phyloP scores from a whole-genome alignment of 2,888 invertebrate genomes.

The Caradrina kadenii region DNA sequence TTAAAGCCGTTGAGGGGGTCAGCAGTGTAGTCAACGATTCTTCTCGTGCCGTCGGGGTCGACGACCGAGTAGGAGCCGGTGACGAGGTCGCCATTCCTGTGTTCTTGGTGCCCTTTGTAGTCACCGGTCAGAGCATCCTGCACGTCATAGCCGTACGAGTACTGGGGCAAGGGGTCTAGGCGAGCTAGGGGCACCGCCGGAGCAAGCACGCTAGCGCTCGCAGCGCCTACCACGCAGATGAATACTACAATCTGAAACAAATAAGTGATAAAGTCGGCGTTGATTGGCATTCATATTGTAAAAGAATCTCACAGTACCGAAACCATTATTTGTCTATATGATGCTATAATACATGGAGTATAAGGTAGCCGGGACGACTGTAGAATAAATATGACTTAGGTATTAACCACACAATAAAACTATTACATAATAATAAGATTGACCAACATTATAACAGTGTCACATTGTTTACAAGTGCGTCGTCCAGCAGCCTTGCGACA shows the following conservation, averaged over 20 bases:
- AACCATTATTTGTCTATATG: no score
- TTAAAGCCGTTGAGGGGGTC: slow-evolving; percentile 90
- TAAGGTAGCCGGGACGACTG: neutral
- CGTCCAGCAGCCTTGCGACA: slow-evolving; percentile 59
- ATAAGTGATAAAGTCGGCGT: neutral
- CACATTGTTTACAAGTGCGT: slow-evolving; percentile 52
- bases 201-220: slow-evolving; percentile 80
- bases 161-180: slow-evolving; percentile 88
- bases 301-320: no score
- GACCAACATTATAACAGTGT: slow-evolving; percentile 54
- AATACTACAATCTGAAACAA: slow-evolving; percentile 86
- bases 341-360: no score
- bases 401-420: slow-evolving; percentile 47
- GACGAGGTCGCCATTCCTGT: slow-evolving; percentile 90
- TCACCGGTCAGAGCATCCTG: slow-evolving; percentile 91
- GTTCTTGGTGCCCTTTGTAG: slow-evolving; percentile 90
- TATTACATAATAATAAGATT: slow-evolving; percentile 55
- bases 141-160: slow-evolving; percentile 91
- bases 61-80: slow-evolving; percentile 90
- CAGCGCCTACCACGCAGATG: slow-evolving; percentile 82
- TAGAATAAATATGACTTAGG: slow-evolving; percentile 28
- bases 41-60: slow-evolving; percentile 90
- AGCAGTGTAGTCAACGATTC: slow-evolving; percentile 90
- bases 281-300: neutral
- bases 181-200: slow-evolving; percentile 78